Evolutionary conservation across 2,113 vertebrate genomes (phyloP).

Genomic region (Spheniscus mendiculus): DNA sequence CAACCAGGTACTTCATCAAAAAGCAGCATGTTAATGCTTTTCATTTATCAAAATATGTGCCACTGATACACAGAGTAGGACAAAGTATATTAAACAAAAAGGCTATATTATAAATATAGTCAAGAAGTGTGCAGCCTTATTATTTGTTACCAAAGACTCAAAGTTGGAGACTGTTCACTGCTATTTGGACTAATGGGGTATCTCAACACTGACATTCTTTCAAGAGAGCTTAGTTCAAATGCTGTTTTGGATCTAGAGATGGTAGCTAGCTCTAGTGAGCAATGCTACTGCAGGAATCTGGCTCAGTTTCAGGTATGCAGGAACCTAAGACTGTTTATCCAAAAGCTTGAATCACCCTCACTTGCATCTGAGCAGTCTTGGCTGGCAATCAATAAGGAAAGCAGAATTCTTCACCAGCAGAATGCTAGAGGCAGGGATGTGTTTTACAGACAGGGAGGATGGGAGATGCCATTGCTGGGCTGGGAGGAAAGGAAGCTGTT

Average conservation of each 20-base stretch:
- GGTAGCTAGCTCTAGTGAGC: background rate
- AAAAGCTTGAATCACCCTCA: constrained; percentile 31
- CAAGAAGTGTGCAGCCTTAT: background rate
- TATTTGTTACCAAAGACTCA: background rate
- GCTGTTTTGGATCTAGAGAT: background rate
- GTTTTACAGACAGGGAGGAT: constrained; percentile 5
- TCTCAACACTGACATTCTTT: background rate
- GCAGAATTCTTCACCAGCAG: background rate
- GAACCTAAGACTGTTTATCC: constrained; percentile 49
- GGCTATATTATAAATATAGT: background rate
- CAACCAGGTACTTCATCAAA: background rate
- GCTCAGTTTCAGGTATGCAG: constrained; percentile 57
- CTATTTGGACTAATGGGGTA: background rate
- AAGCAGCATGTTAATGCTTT: background rate
- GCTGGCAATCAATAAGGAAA: constrained; percentile 36
- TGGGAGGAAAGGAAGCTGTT: constrained; percentile 33
- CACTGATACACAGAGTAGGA: background rate
- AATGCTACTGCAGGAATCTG: constrained; percentile 23
- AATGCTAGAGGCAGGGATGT: background rate
- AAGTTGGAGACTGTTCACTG: background rate
- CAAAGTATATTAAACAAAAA: background rate
- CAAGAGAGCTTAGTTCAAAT: background rate
- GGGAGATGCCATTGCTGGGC: background rate
- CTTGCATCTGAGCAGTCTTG: constrained; percentile 40
- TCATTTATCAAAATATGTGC: background rate